Evolutionary conservation across 2,888 invertebrate species (phyloP), one percentile per base, ranked within the genome.

Genomic region (Cepaea hortensis): DNA sequence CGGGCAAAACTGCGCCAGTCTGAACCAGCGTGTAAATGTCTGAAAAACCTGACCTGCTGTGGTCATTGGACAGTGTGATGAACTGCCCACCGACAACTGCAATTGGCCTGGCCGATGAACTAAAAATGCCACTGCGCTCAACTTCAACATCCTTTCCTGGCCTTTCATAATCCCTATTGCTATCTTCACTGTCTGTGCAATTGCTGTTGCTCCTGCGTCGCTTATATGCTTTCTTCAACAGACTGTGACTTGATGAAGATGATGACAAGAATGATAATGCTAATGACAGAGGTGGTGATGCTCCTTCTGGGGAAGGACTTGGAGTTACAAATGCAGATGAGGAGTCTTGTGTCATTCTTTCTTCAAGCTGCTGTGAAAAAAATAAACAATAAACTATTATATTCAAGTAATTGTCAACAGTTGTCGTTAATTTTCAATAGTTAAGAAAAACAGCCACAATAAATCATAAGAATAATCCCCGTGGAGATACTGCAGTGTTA

Each of bases 271-370:
- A n/a, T 35, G 82, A 75, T 68, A n/a, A 50, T 9, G 82, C 23
- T 65, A 76, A 75, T 20, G 81, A 75, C 23, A 76, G 13, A 6
- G 73, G 72, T 62, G 87, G 23, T 11, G 81, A 79, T 15, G 76
- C 23, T 20, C 79, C 84, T 65, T 87, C 87, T 2, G 87, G 87
- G 9, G 87, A 87, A 4, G 87, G 87, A 23, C 87, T 87, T 9
- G 87, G 87, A 50, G 87, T 87, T 20, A 84, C 87, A 70, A 87
- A 84, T 55, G 87, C 87, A 35, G 87, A 84, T 35, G 84, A 73
- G 18, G 87, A 87, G 73, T 84, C 87, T 15, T 87, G 84, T 23
- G 87, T 87, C 84, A 84, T 84, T 84, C 81, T 84, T 50, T 84
- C 81, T 80, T 87, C 87, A 18, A 87, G 73, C 23, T 81, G 80